These are phyloP conservation scores for Neocrepidodera transversa DNA, from an alignment of 2,888 invertebrate species.

Conservation along the genomic window DNA sequence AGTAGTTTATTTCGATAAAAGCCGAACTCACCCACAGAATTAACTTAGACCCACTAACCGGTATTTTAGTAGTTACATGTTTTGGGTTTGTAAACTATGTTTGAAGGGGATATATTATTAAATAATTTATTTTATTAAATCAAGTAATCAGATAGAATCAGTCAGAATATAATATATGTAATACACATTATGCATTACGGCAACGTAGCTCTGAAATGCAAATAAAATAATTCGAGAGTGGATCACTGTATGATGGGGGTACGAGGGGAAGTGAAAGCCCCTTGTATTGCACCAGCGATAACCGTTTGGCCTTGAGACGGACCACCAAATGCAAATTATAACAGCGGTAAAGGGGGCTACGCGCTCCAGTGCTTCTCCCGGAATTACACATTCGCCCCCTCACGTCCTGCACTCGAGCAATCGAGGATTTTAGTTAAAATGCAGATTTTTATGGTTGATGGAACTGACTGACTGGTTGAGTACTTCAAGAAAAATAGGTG, in stretches of 20 bases:
- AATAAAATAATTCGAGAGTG: too few species aligned
- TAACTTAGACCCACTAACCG: too few species aligned
- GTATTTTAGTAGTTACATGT: too few species aligned
- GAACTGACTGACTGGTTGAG: conserved; percentile 14
- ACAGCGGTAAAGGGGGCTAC: conserved; percentile 39
- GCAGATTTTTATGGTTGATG: conserved; percentile 26
- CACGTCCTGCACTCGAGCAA: conserved; percentile 19
- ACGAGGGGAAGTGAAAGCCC: not conserved
- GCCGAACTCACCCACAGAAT: too few species aligned
- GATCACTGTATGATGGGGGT: not conserved
- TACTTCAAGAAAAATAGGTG: conserved; percentile 22
- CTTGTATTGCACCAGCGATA: not conserved
- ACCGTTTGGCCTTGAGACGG: conserved; percentile 48
- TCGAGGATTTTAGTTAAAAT: conserved; percentile 22
- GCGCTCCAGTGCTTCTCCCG: conserved; percentile 48
- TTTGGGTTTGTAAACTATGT: too few species aligned
- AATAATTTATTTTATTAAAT: too few species aligned
- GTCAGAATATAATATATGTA: too few species aligned
- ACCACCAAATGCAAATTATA: conserved; percentile 49
- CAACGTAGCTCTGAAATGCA: too few species aligned
- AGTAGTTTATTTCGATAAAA: too few species aligned
- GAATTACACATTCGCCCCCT: conserved; percentile 35
- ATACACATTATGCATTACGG: too few species aligned
- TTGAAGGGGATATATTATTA: too few species aligned
- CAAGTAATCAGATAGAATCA: too few species aligned